Conservation (phyloP, 2,888 invertebrate genomes). For the Acrobasis suavella region DNA sequence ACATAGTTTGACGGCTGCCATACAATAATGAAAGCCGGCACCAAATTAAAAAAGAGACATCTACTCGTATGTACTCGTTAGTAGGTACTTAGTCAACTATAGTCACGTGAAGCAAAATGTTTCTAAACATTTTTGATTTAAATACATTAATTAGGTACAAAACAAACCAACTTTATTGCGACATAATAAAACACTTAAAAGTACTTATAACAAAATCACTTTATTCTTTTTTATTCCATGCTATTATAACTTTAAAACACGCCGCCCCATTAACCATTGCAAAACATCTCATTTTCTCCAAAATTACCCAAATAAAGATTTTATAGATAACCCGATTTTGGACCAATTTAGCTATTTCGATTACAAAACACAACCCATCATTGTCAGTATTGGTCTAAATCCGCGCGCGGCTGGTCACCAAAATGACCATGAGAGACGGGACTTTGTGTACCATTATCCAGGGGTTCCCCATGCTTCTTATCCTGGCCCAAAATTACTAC, state of each 20-base stretch:
- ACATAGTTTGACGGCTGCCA: too few species aligned
- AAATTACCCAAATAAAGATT: conserved; percentile 38
- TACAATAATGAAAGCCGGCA: too few species aligned
- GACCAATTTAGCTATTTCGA: not conserved
- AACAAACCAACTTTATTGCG: too few species aligned
- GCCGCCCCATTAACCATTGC: conserved; percentile 3
- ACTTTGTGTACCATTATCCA: conserved; percentile 68
- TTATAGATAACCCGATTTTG: conserved; percentile 43
- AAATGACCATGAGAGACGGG: conserved; percentile 62
- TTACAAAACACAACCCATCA: not conserved
- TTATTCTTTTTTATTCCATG: too few species aligned
- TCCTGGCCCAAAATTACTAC: conserved; percentile 66
- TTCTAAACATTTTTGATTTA: too few species aligned
- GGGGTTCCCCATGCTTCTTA: conserved; percentile 66
- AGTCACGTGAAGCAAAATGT: too few species aligned
- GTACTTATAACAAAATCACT: too few species aligned
- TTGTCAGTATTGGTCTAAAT: not conserved
- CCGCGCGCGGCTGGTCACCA: conserved; percentile 1
- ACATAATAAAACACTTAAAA: too few species aligned
- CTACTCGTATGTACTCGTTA: too few species aligned
- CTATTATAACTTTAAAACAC: not conserved
- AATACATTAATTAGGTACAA: too few species aligned
- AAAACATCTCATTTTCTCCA: conserved; percentile 31
- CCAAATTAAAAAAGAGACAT: too few species aligned
- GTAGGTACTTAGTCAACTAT: too few species aligned